Evolutionary conservation across 2,797 vertebrate species (phyloP).

Genomic region (Peromyscus aztecus): DNA sequence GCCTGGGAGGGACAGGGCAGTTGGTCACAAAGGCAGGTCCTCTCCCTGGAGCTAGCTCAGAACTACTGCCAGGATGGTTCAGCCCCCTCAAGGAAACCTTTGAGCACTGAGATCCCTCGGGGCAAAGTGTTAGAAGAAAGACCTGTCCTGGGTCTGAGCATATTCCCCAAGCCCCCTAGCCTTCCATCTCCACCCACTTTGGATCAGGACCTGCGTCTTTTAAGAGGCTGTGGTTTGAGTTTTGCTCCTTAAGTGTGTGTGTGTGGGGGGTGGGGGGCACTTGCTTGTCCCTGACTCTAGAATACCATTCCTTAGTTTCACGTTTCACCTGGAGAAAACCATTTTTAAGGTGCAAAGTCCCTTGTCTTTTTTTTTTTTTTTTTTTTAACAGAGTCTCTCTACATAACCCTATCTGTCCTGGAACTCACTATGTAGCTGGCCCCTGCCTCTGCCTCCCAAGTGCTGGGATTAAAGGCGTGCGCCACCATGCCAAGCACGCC

Average conservation of each 20-base stretch:
- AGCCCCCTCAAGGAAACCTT: background rate
- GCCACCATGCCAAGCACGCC: background rate
- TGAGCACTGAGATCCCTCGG: background rate
- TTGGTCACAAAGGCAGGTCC: background rate
- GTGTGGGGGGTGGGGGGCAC: background rate
- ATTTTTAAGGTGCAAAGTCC: background rate
- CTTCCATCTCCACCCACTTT: background rate
- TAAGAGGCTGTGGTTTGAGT: background rate
- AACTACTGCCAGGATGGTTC: too few relatives aligned
- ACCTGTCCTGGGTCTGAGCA: background rate
- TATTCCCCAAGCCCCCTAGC: fast-evolving
- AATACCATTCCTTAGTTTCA: background rate
- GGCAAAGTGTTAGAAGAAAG: background rate
- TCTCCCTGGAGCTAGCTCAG: background rate
- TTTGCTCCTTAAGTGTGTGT: background rate
- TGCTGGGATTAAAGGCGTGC: background rate
- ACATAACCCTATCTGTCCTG: background rate
- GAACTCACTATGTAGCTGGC: background rate
- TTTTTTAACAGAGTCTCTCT: background rate
- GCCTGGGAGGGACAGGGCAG: background rate
- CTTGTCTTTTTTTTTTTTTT: background rate
- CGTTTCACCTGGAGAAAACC: background rate
- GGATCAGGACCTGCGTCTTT: background rate
- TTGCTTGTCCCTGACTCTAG: background rate
- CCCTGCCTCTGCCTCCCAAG: background rate